These are phyloP conservation scores for Mystacides longicornis DNA, from an alignment of 2,888 invertebrate species.

Conservation along the genomic window DNA sequence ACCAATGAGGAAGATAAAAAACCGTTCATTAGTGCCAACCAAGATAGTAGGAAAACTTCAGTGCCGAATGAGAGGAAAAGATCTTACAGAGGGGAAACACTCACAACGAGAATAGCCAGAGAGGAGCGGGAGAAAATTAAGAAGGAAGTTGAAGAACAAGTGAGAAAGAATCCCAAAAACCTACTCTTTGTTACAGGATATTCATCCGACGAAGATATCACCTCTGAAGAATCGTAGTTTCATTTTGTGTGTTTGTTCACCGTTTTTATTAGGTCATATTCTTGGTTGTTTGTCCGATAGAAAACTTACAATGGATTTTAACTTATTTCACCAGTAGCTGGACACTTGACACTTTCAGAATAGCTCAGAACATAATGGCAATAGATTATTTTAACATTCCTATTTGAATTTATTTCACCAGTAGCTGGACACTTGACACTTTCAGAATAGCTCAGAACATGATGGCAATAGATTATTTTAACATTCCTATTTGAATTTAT, in stretches of 20 bases:
- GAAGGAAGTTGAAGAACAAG: constrained; percentile 42
- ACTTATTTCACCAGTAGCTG: no score
- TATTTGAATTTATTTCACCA: no score
- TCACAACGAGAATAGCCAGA: constrained; percentile 39
- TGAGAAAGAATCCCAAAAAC: constrained; percentile 45
- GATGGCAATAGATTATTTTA: no score
- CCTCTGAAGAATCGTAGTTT: background rate
- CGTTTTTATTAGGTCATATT: no score
- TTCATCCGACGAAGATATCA: constrained; percentile 39
- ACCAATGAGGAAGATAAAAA: background rate
- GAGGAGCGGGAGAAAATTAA: constrained; percentile 41
- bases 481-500: no score
- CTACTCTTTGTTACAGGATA: constrained; percentile 48
- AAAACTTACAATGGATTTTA: no score
- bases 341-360: no score
- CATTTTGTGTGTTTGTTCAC: background rate
- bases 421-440: no score
- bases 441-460: no score
- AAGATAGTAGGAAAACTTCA: background rate
- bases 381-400: no score
- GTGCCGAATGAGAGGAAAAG: background rate
- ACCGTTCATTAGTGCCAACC: background rate
- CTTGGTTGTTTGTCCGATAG: no score
- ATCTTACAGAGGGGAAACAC: constrained; percentile 21
- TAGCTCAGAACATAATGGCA: no score